Evolutionary conservation across 1,140 invertebrate genomes (phyloP), one percentile per base, ranked within the genome.

Genomic region (Bursaphelenchus mucronatus): DNA sequence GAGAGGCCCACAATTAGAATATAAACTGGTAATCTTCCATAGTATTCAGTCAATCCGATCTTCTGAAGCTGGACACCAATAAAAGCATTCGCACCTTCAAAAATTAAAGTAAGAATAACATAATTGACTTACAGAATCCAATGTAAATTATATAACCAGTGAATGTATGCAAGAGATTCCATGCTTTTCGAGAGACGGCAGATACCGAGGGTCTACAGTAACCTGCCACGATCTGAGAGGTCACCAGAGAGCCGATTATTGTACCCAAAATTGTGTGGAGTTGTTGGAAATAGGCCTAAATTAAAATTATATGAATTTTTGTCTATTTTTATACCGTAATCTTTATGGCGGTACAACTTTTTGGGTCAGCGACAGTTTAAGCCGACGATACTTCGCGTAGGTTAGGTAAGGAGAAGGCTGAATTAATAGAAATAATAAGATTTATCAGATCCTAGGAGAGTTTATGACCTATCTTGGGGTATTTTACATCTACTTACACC

Each of bases 261-360:
- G 57, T 59, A n/a, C 57, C 57, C 19, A 59, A 11, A 13, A 59
- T 13, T 39, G 57, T 13, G 40, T 59, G 57, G 40, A 59, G 30
- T n/a, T 39, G 57, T n/a, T 44, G 57, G 13, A 15, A 59, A 50
- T 40, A 59, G 11, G 13, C 21, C 52, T 54, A 21, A 54, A 54
- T 17, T 30, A 54, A 21, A 54, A 13, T 54, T 54, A 54, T 17
- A 54, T 7, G 3, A n/a, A 2, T 13, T 54, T 54, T 54, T n/a
- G 6, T 1, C 47, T n/a, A n/a, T 19, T 30, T 54, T n/a, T 54
- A 13, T 7, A 30, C 5, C 30, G 30, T 30, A 30, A 30, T 30
- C 30, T 30, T 30, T 30, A 30, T 5, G 5, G 30, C 30, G 30
- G 30, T 30, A 30, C 30, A 5, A 30, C 30, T 1, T 30, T 30